Conservation (phyloP, 1,140 invertebrate genomes). For the Dendroctonus valens region DNA sequence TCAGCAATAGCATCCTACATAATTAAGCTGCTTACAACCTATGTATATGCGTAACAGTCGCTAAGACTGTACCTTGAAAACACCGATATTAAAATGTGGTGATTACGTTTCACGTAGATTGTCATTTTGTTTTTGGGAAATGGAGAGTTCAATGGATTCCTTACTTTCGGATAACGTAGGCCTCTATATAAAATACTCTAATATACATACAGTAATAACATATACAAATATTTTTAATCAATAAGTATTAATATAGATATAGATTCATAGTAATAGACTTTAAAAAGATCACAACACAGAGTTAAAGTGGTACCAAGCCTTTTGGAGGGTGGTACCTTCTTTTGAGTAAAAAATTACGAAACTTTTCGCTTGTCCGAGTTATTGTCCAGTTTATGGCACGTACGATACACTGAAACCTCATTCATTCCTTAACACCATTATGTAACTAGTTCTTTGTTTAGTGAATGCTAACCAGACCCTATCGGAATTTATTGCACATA, state of each 20-base stretch:
- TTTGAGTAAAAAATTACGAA: conserved; percentile 38
- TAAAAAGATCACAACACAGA: conserved; percentile 54
- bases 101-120: conserved; percentile 44
- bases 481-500: too few relatives aligned
- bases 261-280: conserved; percentile 53
- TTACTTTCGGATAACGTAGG: conserved; percentile 34
- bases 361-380: neutral
- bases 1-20: conserved; percentile 42
- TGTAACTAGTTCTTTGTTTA: too few relatives aligned
- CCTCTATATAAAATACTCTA: conserved; percentile 38
- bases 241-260: conserved; percentile 52
- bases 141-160: conserved; percentile 35
- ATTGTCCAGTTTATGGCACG: neutral
- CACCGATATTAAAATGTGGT: conserved; percentile 42
- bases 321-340: conserved; percentile 33
- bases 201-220: conserved; percentile 49
- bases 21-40: conserved; percentile 43
- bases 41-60: conserved; percentile 41
- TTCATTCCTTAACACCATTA: too few relatives aligned
- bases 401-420: too few relatives aligned
- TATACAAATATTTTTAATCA: conserved; percentile 49
- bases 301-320: conserved; percentile 45
- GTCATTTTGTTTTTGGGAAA: conserved; percentile 42
- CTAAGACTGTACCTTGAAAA: conserved; percentile 44
- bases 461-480: too few relatives aligned